Base-by-base conservation (phyloP, 2,888 invertebrate species). In the Mystacides longicornis region DNA sequence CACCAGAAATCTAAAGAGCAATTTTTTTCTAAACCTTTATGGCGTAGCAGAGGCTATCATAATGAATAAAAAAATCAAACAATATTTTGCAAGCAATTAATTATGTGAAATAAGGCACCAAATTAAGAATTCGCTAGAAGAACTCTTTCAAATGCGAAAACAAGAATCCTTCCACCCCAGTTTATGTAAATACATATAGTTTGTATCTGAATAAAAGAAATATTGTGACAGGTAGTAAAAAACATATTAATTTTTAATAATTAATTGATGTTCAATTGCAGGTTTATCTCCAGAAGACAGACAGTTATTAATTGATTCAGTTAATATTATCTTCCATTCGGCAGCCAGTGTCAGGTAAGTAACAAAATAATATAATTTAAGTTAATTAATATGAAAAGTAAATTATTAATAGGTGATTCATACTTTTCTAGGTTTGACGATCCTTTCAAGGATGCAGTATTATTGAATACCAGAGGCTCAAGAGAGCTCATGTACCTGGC, bases 271-370 rank as follows among this genome's bases (percentile, higher is more conserved):
- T 22, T 23, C 53, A 9, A 51, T 63, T 64, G 14, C 65, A 80
- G 84, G 85, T 50, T 63, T 80, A 11, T 74, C 80, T 1, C 70
- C 72, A 23, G 72, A 73, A 49, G 74, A 79, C 23, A 69, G 79
- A 57, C 62, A 75, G 1, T 63, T 79, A 0, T 66, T 82, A 0
- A 68, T 81, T 3, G 73, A 82, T 2, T 76, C 83, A 59, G 82
- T 87, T 0, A 76, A 82, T 20, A 71, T 90, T 1, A 79, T 91
- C 1, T 87, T 85, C 65, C 89, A 91, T 65, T 83, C 83, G 2
- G 91, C 91, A 2, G 91, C 91, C 1, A 88, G 87, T 47, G 87
- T 91, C 2, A 79, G 82, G 81, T 76, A 69, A 64, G 42, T 27
- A 27, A 27, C 27, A 7, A 7, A 27, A 27, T 27, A 27, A 7